Evolutionary conservation across 2,113 vertebrate species (phyloP), one percentile per base, ranked within the genome.

Genomic region (Campylomormyrus tamandua): DNA sequence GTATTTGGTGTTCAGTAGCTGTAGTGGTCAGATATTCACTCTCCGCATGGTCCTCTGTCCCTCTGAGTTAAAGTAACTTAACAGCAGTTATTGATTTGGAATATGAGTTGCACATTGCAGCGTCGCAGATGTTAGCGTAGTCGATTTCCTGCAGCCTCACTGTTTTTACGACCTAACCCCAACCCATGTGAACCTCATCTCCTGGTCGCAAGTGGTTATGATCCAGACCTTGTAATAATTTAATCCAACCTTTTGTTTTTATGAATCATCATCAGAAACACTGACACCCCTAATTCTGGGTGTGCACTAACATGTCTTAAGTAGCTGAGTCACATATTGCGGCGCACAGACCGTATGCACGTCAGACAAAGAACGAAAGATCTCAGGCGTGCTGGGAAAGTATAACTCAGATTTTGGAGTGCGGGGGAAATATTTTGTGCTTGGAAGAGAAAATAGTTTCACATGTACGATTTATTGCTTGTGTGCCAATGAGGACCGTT

Each of bases 71-170:
- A 80, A 42, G 74, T 62, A 58, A 21, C 53, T 42, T 58, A 39
- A 88, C 27, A 24, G 46, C 45, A 84, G 83, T n/a, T 84, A 88
- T 62, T 88, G 87, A 88, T 88, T 58, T 87, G 52, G 45, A 52
- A 31, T 87, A 27, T 87, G 27, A 27, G 49, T 80, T 80, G 74
- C 74, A 42, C 10, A 53, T 53, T 7, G 11, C 46, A 62, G 17
- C 10, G 21, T 88, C 35, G 53, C 45, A 45, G 87, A 56, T 39
- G 52, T 35, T 24, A n/a, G 48, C 9, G 31, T 5, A 35, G 21
- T 35, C 3, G 15, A 52, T 52, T 35, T 31, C 1, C 49, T 50
- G 5, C 85, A 53, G 3, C 45, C 49, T 24, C 85, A 7, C 13
- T n/a, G 83, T 84, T 84, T 48, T n/a, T 24, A 84, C 9, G 45